These are phyloP conservation scores for Brienomyrus longianalis DNA, from an alignment of 2,113 vertebrate species.

Conservation along the genomic window DNA sequence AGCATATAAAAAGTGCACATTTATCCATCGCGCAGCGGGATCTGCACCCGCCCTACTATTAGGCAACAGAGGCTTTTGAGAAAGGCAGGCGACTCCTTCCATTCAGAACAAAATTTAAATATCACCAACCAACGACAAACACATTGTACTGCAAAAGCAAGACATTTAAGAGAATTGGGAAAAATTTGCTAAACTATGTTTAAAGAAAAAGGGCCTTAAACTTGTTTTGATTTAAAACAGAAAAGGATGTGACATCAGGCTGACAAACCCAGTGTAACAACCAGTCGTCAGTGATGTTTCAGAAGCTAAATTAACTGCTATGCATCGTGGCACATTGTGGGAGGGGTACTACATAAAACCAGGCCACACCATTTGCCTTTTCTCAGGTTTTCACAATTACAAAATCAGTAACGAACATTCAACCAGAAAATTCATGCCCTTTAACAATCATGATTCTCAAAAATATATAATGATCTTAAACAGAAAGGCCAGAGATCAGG, in stretches of 20 bases:
- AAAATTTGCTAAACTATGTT: neutral
- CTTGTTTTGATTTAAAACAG: neutral
- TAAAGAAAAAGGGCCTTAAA: neutral
- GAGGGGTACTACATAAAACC: neutral
- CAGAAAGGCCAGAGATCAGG: neutral
- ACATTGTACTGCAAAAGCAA: neutral
- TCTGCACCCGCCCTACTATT: neutral
- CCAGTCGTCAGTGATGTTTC: neutral
- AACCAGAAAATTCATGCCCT: neutral
- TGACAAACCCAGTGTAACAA: neutral
- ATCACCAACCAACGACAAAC: neutral
- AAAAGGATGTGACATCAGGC: neutral
- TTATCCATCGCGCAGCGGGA: conserved; percentile 40
- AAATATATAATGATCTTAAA: neutral
- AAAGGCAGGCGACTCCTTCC: neutral
- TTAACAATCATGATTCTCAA: neutral
- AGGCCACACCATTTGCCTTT: neutral
- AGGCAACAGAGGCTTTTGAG: neutral
- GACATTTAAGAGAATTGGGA: neutral
- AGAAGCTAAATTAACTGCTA: neutral
- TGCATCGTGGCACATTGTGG: neutral
- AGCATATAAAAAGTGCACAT: conserved; percentile 49
- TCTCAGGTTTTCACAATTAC: neutral
- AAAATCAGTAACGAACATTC: neutral
- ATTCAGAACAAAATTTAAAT: neutral